phyloP scores from a whole-genome alignment of 2,113 vertebrate species.

The Atractosteus spatula region DNA sequence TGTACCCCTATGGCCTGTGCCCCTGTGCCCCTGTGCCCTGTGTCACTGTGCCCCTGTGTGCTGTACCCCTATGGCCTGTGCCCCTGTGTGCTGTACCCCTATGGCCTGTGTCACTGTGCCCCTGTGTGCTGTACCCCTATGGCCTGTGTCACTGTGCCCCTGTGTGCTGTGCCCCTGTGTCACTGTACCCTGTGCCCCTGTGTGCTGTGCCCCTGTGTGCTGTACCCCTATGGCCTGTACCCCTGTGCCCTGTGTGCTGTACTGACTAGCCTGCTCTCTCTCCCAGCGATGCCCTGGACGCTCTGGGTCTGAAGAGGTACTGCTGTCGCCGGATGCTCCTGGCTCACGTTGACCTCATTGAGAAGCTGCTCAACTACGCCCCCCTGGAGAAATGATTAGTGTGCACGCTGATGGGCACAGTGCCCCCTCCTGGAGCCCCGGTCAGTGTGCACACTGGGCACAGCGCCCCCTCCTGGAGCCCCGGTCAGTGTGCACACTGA shows the following conservation, averaged over 20 bases:
- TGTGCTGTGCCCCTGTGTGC: too few species aligned
- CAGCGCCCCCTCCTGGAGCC: too few species aligned
- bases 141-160: too few species aligned
- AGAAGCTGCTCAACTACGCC: constrained; percentile 94
- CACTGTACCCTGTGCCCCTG: too few species aligned
- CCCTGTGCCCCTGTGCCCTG: not conserved
- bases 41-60: not conserved
- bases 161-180: too few species aligned
- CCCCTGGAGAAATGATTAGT: constrained; percentile 86
- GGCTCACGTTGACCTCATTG: constrained; percentile 94
- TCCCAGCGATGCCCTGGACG: constrained; percentile 88
- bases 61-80: not conserved
- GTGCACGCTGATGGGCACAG: too few species aligned
- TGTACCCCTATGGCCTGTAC: too few species aligned
- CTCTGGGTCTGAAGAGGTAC: constrained; percentile 93
- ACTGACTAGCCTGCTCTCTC: constrained; percentile 3
- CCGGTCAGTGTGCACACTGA: too few species aligned
- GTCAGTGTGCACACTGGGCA: too few species aligned
- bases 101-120: not conserved
- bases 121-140: not conserved
- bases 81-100: not conserved
- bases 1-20: too few species aligned
- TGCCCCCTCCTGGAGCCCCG: too few species aligned
- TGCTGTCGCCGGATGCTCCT: constrained; percentile 96
- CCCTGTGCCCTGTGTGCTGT: not conserved